Evolutionary conservation across 2,113 vertebrate genomes (phyloP).

Genomic region (Heteronetta atricapilla): DNA sequence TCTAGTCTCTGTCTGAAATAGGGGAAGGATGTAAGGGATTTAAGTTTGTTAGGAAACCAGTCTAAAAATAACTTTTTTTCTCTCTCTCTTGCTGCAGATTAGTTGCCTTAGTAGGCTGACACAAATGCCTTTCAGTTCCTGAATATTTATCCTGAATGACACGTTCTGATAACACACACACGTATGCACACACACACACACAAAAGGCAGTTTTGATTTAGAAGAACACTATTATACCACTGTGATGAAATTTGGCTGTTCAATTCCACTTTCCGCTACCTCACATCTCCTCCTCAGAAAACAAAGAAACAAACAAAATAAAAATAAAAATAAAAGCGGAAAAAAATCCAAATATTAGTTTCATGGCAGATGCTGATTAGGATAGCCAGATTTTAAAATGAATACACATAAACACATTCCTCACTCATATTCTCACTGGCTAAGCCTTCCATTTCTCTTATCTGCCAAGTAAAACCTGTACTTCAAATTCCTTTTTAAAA

Average conservation of each 20-base stretch:
- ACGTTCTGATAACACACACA: background rate
- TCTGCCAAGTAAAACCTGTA: conserved; percentile 18
- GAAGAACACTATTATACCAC: background rate
- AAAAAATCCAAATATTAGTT: background rate
- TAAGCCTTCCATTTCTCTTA: conserved; percentile 14
- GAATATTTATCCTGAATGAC: background rate
- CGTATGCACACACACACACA: background rate
- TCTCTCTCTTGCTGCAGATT: background rate
- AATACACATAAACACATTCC: background rate
- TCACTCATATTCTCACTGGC: background rate
- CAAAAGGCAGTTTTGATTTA: background rate
- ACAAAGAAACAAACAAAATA: background rate
- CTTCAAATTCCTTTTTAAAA: conserved; percentile 31
- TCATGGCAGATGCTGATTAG: background rate
- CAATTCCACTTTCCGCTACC: background rate
- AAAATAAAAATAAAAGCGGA: background rate
- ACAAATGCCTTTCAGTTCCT: background rate
- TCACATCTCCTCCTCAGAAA: background rate
- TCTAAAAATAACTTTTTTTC: background rate
- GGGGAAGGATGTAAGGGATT: no score
- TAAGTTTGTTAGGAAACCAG: background rate
- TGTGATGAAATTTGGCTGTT: background rate
- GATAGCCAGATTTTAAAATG: background rate
- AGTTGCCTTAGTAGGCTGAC: background rate
- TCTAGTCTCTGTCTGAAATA: background rate